phyloP scores from a whole-genome alignment of 1,140 invertebrate genomes.

The Ceratoteleas bidentatus region DNA sequence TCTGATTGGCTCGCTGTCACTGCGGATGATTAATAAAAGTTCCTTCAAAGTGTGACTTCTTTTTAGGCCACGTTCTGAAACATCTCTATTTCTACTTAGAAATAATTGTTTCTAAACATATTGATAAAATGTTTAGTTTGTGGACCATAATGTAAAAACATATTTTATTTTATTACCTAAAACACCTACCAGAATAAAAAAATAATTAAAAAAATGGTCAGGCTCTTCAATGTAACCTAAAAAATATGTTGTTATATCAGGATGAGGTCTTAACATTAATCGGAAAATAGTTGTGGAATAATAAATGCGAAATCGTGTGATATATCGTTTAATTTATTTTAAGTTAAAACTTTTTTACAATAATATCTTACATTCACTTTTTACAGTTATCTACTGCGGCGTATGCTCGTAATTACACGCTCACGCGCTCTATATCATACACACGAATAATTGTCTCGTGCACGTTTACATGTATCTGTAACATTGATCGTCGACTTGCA shows the following conservation, averaged over 20 bases:
- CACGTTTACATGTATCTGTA: conserved; percentile 38
- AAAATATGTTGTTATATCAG: too few relatives aligned
- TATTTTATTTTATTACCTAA: too few relatives aligned
- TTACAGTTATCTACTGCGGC: conserved; percentile 68
- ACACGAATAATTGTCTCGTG: conserved; percentile 39
- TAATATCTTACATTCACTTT: conserved; percentile 81
- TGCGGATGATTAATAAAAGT: neutral
- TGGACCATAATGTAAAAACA: too few relatives aligned
- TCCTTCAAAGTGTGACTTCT: neutral
- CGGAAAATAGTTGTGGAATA: too few relatives aligned
- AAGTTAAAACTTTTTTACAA: conserved; percentile 82
- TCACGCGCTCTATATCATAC: conserved; percentile 48
- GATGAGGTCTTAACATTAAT: too few relatives aligned
- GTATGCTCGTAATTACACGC: conserved; percentile 47
- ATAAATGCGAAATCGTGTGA: too few relatives aligned
- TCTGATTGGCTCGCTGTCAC: neutral
- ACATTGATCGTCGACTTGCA: conserved; percentile 50
- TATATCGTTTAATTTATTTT: conserved; percentile 82
- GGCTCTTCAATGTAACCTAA: too few relatives aligned
- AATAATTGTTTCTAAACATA: too few relatives aligned
- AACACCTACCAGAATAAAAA: too few relatives aligned
- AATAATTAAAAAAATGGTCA: too few relatives aligned
- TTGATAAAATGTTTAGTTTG: too few relatives aligned
- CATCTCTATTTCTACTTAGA: conserved; percentile 22
- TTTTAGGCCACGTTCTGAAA: neutral